Percentiles rank a stretch among this genome's conserved stretches.
These are phyloP conservation scores for Cremastinae sp. DNA, from an alignment of 2,888 invertebrate species.

Conservation along the genomic window DNA sequence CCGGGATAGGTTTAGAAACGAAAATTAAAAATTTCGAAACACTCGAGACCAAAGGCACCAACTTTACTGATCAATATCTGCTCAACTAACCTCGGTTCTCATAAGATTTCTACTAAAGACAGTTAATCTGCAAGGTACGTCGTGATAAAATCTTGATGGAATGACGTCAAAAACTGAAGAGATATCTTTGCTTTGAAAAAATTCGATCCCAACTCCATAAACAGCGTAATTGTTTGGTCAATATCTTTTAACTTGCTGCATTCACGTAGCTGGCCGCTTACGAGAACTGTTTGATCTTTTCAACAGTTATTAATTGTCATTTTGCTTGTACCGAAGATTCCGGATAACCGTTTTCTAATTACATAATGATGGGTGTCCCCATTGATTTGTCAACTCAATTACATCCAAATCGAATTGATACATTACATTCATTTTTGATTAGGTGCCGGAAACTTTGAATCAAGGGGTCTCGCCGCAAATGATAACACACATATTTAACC, in stretches of 20 bases:
- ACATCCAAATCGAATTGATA: too few species aligned
- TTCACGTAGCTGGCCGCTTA: slow-evolving; percentile 1
- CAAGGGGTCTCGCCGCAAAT: neutral
- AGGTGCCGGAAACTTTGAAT: too few species aligned
- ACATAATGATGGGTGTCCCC: too few species aligned
- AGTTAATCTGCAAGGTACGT: slow-evolving; percentile 8
- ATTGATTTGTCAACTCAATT: too few species aligned
- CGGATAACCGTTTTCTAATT: too few species aligned
- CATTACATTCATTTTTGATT: too few species aligned
- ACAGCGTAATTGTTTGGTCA: slow-evolving; percentile 39
- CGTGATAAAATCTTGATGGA: slow-evolving; percentile 24
- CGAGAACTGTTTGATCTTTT: slow-evolving; percentile 24
- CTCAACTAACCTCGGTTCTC: too few species aligned
- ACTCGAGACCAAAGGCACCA: too few species aligned
- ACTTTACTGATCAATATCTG: too few species aligned
- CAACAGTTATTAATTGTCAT: slow-evolving; percentile 47
- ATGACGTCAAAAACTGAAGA: slow-evolving; percentile 2
- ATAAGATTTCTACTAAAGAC: too few species aligned
- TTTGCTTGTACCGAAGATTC: slow-evolving; percentile 33
- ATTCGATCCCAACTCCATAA: slow-evolving; percentile 24
- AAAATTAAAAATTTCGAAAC: too few species aligned
- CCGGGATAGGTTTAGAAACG: too few species aligned
- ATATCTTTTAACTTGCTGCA: slow-evolving; percentile 12
- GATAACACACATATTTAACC: neutral
- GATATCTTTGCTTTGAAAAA: slow-evolving; percentile 27